These are phyloP conservation scores for Phaethornis superciliosus DNA, from an alignment of 2,113 vertebrate species.

Conservation along the genomic window DNA sequence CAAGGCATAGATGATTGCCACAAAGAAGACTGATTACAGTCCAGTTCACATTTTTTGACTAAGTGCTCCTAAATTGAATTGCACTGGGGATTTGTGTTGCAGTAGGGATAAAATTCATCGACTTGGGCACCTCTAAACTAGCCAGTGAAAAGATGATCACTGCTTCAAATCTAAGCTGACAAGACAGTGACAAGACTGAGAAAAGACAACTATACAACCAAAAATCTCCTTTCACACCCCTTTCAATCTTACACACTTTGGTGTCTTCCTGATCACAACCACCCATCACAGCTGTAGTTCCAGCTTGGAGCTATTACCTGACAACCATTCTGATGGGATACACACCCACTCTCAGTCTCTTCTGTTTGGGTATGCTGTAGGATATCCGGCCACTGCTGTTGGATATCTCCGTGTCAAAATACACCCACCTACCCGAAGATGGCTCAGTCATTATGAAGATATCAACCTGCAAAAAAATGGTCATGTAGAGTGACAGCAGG, in stretches of 20 bases:
- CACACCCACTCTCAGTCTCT: conserved; percentile 88
- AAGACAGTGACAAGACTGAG: background rate
- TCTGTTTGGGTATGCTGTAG: conserved; percentile 88
- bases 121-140: background rate
- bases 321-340: conserved; percentile 98
- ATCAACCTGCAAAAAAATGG: conserved; percentile 84
- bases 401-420: conserved; percentile 94
- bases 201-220: background rate
- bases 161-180: background rate
- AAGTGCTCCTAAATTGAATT: background rate
- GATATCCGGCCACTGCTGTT: conserved; percentile 91
- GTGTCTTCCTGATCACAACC: background rate
- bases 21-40: background rate
- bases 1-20: background rate
- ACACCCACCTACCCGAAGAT: conserved; percentile 91
- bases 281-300: background rate
- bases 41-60: background rate
- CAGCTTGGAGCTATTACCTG: conserved; percentile 79
- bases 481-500: background rate
- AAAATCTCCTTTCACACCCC: background rate
- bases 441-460: conserved; percentile 93
- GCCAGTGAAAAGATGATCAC: background rate
- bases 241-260: background rate
- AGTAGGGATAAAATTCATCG: background rate
- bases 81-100: background rate